phyloP scores from a whole-genome alignment of 53 echinoderm and acorn worm species.

The Glandiceps talaboti region DNA sequence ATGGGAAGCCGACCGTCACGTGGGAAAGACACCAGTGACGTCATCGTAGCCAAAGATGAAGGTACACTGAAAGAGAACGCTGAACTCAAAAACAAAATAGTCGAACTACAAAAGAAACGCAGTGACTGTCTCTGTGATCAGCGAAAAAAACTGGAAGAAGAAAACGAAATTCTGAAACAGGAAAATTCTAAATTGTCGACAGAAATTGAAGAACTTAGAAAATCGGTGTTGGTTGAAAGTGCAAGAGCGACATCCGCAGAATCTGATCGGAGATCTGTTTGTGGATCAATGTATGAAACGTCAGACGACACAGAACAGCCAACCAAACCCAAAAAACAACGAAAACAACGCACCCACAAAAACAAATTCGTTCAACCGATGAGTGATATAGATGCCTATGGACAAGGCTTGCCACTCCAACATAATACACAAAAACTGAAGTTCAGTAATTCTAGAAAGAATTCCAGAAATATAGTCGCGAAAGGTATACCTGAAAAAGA shows the following conservation, averaged over 20 bases:
- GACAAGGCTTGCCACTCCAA: slow-evolving; percentile 50
- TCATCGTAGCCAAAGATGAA: slow-evolving; percentile 1
- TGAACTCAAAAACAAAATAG: slow-evolving; percentile 13
- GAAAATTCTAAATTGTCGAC: slow-evolving; percentile 24
- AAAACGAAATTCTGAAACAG: slow-evolving; percentile 31
- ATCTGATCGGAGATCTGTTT: slow-evolving; percentile 5
- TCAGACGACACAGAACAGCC: not conserved
- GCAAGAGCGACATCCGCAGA: slow-evolving; percentile 6
- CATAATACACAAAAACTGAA: not conserved
- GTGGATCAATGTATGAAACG: not conserved
- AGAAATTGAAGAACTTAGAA: slow-evolving; percentile 2
- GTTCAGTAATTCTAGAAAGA: not conserved
- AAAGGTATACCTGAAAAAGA: not conserved
- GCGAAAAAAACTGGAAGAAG: slow-evolving; percentile 13
- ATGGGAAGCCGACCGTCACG: slow-evolving; percentile 50
- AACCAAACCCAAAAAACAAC: slow-evolving; percentile 10
- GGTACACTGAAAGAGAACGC: slow-evolving; percentile 27
- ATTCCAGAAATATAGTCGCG: not conserved
- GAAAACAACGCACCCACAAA: slow-evolving; percentile 26
- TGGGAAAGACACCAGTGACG: slow-evolving; percentile 11
- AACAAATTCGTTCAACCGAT: slow-evolving; percentile 28
- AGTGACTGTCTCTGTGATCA: not conserved
- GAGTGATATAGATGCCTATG: slow-evolving; percentile 80
- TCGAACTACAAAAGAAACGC: slow-evolving; percentile 11
- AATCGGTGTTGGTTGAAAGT: not conserved